A percentile compares a stretch with the other conserved stretches of the same genome.
Evolutionary conservation across 1,140 invertebrate species (phyloP).

Genomic region (Anastatus disparis): DNA sequence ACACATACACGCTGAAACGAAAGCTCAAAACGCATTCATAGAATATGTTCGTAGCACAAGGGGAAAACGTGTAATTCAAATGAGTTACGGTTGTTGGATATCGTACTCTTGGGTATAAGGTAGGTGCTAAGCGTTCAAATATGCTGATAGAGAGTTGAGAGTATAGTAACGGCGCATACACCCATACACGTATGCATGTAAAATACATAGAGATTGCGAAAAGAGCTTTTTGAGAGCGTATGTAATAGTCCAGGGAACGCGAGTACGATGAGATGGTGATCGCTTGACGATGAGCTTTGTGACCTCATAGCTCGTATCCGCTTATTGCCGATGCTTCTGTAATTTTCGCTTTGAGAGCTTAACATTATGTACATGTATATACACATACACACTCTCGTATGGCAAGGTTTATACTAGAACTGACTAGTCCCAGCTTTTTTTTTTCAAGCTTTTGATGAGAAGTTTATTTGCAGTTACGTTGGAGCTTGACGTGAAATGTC

Average conservation of each 20-base stretch:
- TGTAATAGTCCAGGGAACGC: conserved; percentile 58
- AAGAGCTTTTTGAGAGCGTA: conserved; percentile 49
- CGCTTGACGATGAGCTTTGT: conserved; percentile 62
- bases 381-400: no score
- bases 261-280: conserved; percentile 63
- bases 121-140: conserved; percentile 67
- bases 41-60: conserved; percentile 26
- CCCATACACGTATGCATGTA: conserved; percentile 37
- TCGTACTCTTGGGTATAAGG: conserved; percentile 67
- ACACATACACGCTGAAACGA: no score
- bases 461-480: not conserved
- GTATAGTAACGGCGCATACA: conserved; percentile 3
- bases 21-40: not conserved
- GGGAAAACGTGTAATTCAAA: conserved; percentile 67
- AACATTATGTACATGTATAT: no score
- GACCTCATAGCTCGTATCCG: conserved; percentile 49
- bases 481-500: not conserved
- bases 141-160: conserved; percentile 64
- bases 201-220: conserved; percentile 47
- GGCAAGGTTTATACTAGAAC: no score
- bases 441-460: not conserved
- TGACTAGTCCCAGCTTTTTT: not conserved
- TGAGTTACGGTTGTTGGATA: conserved; percentile 64
- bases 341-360: conserved; percentile 48
- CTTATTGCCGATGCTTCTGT: conserved; percentile 51